Percentiles rank a stretch among this genome's conserved stretches.
phyloP scores from a whole-genome alignment of 2,113 vertebrate genomes.

The Macrotis lagotis region DNA sequence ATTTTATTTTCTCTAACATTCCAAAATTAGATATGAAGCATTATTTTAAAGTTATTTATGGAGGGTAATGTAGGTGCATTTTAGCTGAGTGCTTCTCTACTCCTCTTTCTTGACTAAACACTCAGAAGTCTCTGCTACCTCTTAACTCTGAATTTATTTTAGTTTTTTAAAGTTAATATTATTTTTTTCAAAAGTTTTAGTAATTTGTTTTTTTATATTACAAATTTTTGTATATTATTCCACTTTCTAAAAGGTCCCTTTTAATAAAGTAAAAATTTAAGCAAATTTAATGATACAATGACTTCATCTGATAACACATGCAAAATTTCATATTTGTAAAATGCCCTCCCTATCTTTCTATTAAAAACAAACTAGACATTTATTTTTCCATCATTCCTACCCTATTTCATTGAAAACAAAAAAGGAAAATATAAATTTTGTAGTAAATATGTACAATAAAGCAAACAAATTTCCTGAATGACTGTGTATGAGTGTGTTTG shows the following conservation, averaged over 20 bases:
- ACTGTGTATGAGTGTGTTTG: fast-evolving
- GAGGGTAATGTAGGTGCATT: background rate
- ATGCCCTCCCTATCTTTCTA: background rate
- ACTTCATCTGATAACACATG: background rate
- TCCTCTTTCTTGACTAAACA: background rate
- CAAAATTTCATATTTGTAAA: background rate
- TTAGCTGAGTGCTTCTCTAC: background rate
- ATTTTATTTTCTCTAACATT: background rate
- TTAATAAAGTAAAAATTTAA: background rate
- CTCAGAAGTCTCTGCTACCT: background rate
- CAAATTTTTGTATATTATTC: background rate
- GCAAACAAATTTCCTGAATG: background rate
- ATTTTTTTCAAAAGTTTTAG: background rate
- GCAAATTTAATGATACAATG: background rate
- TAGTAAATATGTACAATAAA: background rate
- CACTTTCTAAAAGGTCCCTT: background rate
- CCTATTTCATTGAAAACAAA: background rate
- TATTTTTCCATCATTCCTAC: background rate
- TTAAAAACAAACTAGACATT: background rate
- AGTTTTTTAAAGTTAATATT: background rate
- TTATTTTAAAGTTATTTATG: background rate
- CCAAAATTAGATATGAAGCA: background rate
- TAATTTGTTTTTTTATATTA: background rate
- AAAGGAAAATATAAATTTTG: background rate
- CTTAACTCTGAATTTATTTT: background rate